Conservation (phyloP, 1,140 invertebrate genomes). For the Procambarus clarkii region DNA sequence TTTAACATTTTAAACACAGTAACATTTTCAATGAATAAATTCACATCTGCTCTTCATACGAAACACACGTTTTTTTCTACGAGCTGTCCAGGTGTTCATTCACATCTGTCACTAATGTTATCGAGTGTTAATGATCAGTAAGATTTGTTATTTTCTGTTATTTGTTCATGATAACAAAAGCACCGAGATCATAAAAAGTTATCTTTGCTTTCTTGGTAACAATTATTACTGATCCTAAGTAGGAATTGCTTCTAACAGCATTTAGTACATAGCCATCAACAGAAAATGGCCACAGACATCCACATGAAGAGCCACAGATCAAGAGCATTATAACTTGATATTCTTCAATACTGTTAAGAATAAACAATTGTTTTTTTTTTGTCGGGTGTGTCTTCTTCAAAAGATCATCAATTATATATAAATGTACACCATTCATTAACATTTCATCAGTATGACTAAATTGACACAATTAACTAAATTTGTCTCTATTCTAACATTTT, state of each 20-base stretch:
- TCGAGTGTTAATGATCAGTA: not conserved
- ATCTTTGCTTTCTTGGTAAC: not conserved
- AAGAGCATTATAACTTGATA: not conserved
- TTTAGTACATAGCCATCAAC: too few species aligned
- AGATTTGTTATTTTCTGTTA: not conserved
- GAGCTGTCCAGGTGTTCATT: too few species aligned
- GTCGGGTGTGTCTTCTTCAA: not conserved
- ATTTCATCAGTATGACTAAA: not conserved
- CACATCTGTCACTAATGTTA: too few species aligned
- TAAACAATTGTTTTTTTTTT: not conserved
- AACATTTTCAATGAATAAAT: not conserved
- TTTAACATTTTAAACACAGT: not conserved
- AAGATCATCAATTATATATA: not conserved
- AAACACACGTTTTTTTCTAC: not conserved
- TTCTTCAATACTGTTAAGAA: not conserved
- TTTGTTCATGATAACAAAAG: not conserved
- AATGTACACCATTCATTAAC: not conserved
- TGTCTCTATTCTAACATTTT: not conserved
- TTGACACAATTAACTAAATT: not conserved
- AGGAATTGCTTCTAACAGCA: not conserved
- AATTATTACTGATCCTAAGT: not conserved
- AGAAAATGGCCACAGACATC: too few species aligned
- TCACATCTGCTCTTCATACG: not conserved
- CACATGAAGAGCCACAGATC: too few species aligned
- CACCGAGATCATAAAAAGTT: not conserved